These are phyloP conservation scores for Melangyna quadrimaculata DNA, from an alignment of 2,888 invertebrate genomes.

Conservation along the genomic window DNA sequence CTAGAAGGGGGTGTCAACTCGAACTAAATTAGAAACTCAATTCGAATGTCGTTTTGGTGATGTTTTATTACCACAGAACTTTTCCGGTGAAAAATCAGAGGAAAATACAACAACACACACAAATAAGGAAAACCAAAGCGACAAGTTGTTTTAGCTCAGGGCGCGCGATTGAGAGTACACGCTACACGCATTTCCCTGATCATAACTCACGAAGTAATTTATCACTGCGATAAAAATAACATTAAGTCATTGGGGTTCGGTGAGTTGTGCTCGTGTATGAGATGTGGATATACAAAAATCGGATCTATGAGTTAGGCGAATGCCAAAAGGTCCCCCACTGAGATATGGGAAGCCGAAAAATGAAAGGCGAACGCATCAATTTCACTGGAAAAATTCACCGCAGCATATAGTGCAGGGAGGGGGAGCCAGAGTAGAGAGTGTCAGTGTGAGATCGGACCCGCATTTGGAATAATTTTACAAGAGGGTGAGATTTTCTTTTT, in stretches of 20 bases:
- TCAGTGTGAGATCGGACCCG: constrained; percentile 2
- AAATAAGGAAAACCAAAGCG: constrained; percentile 20
- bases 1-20: constrained; percentile 26
- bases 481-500: constrained; percentile 48
- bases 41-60: constrained; percentile 37
- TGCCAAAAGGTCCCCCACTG: constrained; percentile 72
- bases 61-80: constrained; percentile 51
- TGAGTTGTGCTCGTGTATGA: background rate
- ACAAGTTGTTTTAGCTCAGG: constrained; percentile 56
- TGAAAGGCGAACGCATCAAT: constrained; percentile 38
- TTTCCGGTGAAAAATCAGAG: constrained; percentile 40
- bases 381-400: constrained; percentile 47
- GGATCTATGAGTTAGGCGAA: constrained; percentile 50
- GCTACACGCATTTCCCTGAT: constrained; percentile 40
- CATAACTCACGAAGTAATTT: constrained; percentile 68
- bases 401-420: background rate
- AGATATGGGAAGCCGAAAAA: constrained; percentile 18
- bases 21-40: constrained; percentile 56
- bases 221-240: constrained; percentile 70
- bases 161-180: background rate
- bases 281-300: constrained; percentile 12
- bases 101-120: background rate
- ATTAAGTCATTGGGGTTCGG: constrained; percentile 56
- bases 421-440: constrained; percentile 11
- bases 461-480: background rate